Percentiles rank a stretch among this genome's conserved stretches.
Evolutionary conservation across 2,797 vertebrate species (phyloP).

Genomic region (Melanogrammus aeglefinus): DNA sequence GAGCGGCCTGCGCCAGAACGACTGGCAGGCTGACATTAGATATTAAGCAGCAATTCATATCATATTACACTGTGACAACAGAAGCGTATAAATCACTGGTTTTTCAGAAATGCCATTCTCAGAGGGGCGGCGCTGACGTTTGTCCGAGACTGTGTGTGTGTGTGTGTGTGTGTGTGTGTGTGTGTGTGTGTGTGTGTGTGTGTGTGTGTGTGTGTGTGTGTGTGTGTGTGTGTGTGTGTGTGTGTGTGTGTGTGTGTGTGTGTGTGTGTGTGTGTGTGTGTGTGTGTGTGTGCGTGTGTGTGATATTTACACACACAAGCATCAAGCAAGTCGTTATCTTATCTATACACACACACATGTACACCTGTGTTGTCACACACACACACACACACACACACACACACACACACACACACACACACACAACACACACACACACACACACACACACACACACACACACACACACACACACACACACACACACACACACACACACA

Average conservation of each 20-base stretch:
- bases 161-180: not conserved
- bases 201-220: not conserved
- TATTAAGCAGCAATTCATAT: conserved; percentile 51
- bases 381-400: not conserved
- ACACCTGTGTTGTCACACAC: not conserved
- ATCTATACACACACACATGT: not conserved
- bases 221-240: conserved; percentile 1
- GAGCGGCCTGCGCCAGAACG: conserved; percentile 28
- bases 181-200: not conserved
- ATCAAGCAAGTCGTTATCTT: not conserved
- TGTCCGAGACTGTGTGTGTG: not conserved
- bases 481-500: not conserved
- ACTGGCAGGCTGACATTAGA: conserved; percentile 51
- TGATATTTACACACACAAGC: not conserved
- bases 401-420: not conserved
- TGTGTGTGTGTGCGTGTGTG: not conserved
- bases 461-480: not conserved
- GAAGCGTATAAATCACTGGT: conserved; percentile 16
- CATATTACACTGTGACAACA: conserved; percentile 39
- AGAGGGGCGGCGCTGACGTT: conserved; percentile 3
- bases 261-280: not conserved
- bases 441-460: not conserved
- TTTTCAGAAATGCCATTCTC: conserved; percentile 47
- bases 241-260: not conserved
- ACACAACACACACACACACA: not conserved